These are phyloP conservation scores for Gephyroberyx darwinii DNA, from an alignment of 2,797 vertebrate genomes.

Conservation along the genomic window DNA sequence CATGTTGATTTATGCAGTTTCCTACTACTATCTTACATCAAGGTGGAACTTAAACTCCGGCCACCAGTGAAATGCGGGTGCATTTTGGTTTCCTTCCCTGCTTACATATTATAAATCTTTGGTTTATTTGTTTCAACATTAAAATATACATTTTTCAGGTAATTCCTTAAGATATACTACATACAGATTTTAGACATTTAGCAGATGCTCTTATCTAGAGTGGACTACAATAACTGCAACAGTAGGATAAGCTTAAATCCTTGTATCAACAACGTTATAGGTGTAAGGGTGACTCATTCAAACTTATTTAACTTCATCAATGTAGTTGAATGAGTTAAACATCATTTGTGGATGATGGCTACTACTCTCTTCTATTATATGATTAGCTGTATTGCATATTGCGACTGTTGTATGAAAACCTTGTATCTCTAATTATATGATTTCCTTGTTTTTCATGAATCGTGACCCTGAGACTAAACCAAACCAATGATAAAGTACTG, in stretches of 20 bases:
- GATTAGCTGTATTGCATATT: no score
- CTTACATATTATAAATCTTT: no score
- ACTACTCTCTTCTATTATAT: no score
- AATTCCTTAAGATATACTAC: no score
- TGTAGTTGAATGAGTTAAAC: no score
- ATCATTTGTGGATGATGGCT: no score
- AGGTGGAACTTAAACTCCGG: slow-evolving; percentile 59
- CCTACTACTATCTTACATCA: slow-evolving; percentile 67
- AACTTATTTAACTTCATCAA: no score
- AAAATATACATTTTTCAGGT: background rate
- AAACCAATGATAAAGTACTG: no score
- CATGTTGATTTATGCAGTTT: slow-evolving; percentile 71
- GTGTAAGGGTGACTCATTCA: background rate
- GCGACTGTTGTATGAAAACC: no score
- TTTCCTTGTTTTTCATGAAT: no score
- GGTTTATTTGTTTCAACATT: background rate
- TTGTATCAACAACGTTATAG: background rate
- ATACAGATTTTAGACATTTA: background rate
- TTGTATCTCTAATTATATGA: no score
- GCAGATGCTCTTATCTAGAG: background rate
- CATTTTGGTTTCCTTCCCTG: background rate
- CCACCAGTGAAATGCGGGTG: slow-evolving; percentile 39
- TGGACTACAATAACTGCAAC: background rate
- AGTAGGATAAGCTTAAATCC: background rate
- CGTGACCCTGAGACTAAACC: no score